Conservation (phyloP, 30 jellyfish, hydroid and myxozoan species). For the Turritopsis rubra region DNA sequence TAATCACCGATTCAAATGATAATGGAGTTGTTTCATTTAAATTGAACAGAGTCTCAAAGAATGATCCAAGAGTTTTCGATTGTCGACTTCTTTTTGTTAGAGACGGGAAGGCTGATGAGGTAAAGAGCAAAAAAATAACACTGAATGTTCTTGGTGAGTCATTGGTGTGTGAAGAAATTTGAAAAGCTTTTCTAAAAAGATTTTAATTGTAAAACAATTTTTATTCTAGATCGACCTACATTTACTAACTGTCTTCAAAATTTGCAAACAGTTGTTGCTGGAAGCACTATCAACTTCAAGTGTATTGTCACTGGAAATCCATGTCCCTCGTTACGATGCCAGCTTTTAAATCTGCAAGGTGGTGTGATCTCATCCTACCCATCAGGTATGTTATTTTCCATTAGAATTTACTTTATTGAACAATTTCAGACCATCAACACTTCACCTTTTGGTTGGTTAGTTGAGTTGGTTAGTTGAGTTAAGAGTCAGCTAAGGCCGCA, state of each 20-base stretch:
- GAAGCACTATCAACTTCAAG: not conserved
- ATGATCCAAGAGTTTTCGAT: not conserved
- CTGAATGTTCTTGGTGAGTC: not conserved
- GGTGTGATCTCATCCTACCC: not conserved
- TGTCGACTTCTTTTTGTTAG: not conserved
- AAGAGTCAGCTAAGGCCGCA: too few relatives aligned
- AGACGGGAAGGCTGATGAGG: too few relatives aligned
- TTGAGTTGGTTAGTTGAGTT: too few relatives aligned
- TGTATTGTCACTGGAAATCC: slow-evolving; percentile 25
- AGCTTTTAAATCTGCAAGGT: not conserved
- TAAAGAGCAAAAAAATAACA: not conserved
- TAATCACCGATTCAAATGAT: not conserved
- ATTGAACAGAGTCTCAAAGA: slow-evolving; percentile 1
- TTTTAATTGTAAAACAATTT: not conserved
- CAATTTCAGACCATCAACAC: too few relatives aligned
- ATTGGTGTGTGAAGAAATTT: not conserved
- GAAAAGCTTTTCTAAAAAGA: not conserved
- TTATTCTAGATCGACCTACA: slow-evolving; percentile 24
- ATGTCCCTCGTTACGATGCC: slow-evolving; percentile 5
- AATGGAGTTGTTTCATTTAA: slow-evolving; percentile 2
- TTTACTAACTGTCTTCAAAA: slow-evolving; percentile 2
- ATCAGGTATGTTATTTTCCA: not conserved
- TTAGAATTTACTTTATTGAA: too few relatives aligned
- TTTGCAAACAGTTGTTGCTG: not conserved
- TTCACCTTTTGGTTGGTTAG: too few relatives aligned